A percentile compares a stretch with the other conserved stretches of the same genome.
Evolutionary conservation across 1,140 invertebrate species (phyloP).

Genomic region (Macrobrachium nipponense): DNA sequence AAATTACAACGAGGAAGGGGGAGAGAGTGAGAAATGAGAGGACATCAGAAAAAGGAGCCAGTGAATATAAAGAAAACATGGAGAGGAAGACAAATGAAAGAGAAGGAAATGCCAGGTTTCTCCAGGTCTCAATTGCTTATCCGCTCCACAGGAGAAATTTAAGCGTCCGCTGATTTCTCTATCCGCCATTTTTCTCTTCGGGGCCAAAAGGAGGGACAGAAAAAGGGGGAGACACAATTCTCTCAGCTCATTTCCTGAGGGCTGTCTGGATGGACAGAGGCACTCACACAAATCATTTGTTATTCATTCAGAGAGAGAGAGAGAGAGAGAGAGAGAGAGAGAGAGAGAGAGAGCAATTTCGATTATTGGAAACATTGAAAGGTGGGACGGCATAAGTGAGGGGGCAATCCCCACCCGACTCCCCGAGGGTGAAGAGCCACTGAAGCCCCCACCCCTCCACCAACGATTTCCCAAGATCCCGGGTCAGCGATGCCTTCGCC

Average conservation of each 20-base stretch:
- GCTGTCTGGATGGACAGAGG: not conserved
- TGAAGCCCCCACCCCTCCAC: not conserved
- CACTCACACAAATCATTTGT: conserved; percentile 32
- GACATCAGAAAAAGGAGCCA: not conserved
- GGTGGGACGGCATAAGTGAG: not conserved
- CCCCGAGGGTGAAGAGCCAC: not conserved
- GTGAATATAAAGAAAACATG: not conserved
- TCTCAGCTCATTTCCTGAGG: conserved; percentile 23
- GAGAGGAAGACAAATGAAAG: not conserved
- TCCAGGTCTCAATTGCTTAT: not conserved
- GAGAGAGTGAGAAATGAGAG: not conserved
- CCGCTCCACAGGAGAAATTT: not conserved
- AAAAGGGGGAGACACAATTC: not conserved
- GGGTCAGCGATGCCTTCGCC: not conserved
- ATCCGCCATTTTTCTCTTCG: not conserved
- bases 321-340: no score
- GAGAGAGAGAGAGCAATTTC: conserved; percentile 18
- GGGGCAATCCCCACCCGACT: not conserved
- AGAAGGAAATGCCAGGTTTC: not conserved
- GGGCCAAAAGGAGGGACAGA: not conserved
- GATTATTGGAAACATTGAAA: conserved; percentile 21
- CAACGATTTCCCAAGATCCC: not conserved
- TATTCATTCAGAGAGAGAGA: conserved; percentile 10
- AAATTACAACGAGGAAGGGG: not conserved
- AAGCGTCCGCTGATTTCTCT: not conserved